phyloP scores from a whole-genome alignment of 2,888 invertebrate species.

The Xylota segnis region DNA sequence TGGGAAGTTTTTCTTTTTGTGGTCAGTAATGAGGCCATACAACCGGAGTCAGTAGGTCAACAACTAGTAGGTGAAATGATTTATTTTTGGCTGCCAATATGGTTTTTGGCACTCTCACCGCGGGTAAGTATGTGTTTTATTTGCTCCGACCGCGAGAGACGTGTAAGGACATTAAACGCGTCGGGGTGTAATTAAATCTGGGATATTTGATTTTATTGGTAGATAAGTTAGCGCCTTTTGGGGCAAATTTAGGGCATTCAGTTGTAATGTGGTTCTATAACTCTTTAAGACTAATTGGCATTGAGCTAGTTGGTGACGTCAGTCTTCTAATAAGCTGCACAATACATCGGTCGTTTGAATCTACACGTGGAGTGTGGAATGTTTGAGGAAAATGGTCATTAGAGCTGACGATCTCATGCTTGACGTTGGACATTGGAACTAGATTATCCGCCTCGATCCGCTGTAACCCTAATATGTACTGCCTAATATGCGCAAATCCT shows the following conservation, averaged over 20 bases:
- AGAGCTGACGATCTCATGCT: too few species aligned
- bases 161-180: slow-evolving; percentile 8
- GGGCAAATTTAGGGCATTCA: slow-evolving; percentile 7
- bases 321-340: too few species aligned
- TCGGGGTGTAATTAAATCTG: slow-evolving; percentile 20
- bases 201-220: slow-evolving; percentile 11
- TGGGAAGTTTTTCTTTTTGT: slow-evolving; percentile 25
- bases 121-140: slow-evolving; percentile 1
- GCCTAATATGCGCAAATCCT: too few species aligned
- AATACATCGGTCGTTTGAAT: too few species aligned
- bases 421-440: too few species aligned
- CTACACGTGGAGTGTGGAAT: too few species aligned
- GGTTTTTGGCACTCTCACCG: background rate
- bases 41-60: slow-evolving; percentile 66
- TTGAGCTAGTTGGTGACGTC: background rate
- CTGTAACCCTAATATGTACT: too few species aligned
- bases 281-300: background rate
- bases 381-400: too few species aligned
- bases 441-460: too few species aligned
- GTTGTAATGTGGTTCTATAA: background rate
- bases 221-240: slow-evolving; percentile 4
- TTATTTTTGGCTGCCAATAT: slow-evolving; percentile 40
- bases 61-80: slow-evolving; percentile 46
- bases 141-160: background rate
- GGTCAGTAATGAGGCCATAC: slow-evolving; percentile 66